Conservation (phyloP, 2,113 vertebrate genomes). For the Charadrius vociferus region DNA sequence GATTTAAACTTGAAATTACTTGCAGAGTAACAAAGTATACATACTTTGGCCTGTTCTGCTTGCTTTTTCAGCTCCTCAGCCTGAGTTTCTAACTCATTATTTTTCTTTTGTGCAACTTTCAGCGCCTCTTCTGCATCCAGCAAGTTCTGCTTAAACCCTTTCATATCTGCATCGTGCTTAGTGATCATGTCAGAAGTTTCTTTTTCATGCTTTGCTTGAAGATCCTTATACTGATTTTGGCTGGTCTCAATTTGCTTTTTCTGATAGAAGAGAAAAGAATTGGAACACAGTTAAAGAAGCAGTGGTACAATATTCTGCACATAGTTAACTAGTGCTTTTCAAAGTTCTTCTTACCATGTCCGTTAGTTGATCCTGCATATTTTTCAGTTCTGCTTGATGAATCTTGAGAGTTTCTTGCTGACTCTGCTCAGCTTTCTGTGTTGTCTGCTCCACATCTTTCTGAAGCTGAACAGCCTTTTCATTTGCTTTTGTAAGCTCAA, state of each 20-base stretch:
- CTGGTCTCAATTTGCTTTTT: slow-evolving; percentile 71
- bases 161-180: slow-evolving; percentile 72
- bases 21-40: neutral
- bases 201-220: slow-evolving; percentile 79
- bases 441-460: slow-evolving; percentile 77
- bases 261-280: slow-evolving; percentile 29
- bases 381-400: slow-evolving; percentile 78
- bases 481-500: slow-evolving; percentile 82
- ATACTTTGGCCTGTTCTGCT: slow-evolving; percentile 85
- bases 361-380: slow-evolving; percentile 77
- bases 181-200: slow-evolving; percentile 70
- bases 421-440: slow-evolving; percentile 79
- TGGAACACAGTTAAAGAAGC: neutral
- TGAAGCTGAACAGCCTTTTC: slow-evolving; percentile 79
- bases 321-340: neutral
- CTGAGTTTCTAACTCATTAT: slow-evolving; percentile 74
- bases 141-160: slow-evolving; percentile 70
- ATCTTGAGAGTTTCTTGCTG: slow-evolving; percentile 72
- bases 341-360: slow-evolving; percentile 80
- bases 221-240: slow-evolving; percentile 75
- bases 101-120: slow-evolving; percentile 67
- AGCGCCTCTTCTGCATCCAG: slow-evolving; percentile 75
- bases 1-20: neutral
- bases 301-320: rapidly evolving
- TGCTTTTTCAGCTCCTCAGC: slow-evolving; percentile 80